phyloP scores from a whole-genome alignment of 2,888 invertebrate genomes.

The Macrosiphum euphorbiae region DNA sequence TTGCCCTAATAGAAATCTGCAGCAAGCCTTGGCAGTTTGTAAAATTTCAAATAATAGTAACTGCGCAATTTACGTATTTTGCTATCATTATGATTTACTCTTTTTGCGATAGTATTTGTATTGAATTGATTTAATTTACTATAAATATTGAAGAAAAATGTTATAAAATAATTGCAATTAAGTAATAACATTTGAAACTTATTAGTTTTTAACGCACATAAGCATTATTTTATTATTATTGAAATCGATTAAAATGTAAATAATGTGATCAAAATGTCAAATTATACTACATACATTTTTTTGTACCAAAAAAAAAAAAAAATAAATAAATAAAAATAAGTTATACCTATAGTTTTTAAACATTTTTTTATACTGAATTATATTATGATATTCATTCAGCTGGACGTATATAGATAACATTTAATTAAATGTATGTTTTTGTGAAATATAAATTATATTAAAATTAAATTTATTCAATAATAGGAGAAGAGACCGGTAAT shows the following conservation, averaged over 20 bases:
- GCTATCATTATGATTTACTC: background rate
- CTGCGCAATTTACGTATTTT: background rate
- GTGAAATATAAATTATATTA: background rate
- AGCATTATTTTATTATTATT: background rate
- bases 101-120: background rate
- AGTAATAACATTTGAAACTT: background rate
- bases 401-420: background rate
- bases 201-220: background rate
- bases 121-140: background rate
- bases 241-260: background rate
- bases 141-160: background rate
- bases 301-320: background rate
- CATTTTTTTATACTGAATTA: background rate
- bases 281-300: background rate
- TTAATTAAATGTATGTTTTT: background rate
- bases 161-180: background rate
- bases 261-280: background rate
- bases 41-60: no score
- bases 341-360: background rate
- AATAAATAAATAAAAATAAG: background rate
- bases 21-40: no score
- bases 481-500: background rate
- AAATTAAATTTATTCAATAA: constrained; percentile 5
- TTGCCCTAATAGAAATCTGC: no score
- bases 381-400: background rate